Evolutionary conservation across 2,113 vertebrate genomes (phyloP).

Genomic region (Scortum barcoo): DNA sequence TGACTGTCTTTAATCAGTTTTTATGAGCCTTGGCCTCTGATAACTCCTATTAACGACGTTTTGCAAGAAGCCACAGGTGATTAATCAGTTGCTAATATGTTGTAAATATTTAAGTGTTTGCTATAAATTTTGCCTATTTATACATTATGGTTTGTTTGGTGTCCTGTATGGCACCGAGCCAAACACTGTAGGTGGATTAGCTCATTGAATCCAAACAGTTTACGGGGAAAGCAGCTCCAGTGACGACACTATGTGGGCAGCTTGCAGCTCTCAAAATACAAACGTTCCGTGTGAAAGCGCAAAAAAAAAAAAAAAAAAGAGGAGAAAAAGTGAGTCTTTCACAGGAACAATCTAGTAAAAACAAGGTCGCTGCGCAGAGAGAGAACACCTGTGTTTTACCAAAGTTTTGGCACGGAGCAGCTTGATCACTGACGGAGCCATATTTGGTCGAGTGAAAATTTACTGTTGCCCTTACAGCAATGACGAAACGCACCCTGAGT

Average conservation of each 20-base stretch:
- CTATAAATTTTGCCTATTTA: constrained; percentile 46
- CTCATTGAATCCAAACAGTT: constrained; percentile 88
- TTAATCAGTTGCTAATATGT: constrained; percentile 64
- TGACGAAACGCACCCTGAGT: constrained; percentile 59
- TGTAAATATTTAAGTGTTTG: constrained; percentile 80
- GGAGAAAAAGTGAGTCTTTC: constrained; percentile 74
- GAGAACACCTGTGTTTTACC: constrained; percentile 83
- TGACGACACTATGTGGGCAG: constrained; percentile 83
- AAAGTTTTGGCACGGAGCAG: constrained; percentile 54
- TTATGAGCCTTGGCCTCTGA: constrained; percentile 16
- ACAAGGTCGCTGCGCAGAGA: constrained; percentile 70
- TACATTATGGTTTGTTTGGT: constrained; percentile 66
- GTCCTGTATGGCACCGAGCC: constrained; percentile 61
- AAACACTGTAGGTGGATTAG: constrained; percentile 82
- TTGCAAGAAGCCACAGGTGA: constrained; percentile 55
- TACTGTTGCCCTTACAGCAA: constrained; percentile 19
- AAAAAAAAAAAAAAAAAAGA: constrained; percentile 53
- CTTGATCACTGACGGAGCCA: constrained; percentile 50
- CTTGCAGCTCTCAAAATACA: constrained; percentile 82
- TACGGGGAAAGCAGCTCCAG: constrained; percentile 79
- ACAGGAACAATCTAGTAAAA: constrained; percentile 79
- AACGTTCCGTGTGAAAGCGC: constrained; percentile 71
- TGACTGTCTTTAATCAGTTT: constrained; percentile 16
- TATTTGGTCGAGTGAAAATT: constrained; percentile 69
- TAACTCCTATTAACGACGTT: constrained; percentile 26